A percentile compares a stretch with the other conserved stretches of the same genome.
Conservation (phyloP, 2,797 vertebrate species). For the Arctocebus calabarensis region DNA sequence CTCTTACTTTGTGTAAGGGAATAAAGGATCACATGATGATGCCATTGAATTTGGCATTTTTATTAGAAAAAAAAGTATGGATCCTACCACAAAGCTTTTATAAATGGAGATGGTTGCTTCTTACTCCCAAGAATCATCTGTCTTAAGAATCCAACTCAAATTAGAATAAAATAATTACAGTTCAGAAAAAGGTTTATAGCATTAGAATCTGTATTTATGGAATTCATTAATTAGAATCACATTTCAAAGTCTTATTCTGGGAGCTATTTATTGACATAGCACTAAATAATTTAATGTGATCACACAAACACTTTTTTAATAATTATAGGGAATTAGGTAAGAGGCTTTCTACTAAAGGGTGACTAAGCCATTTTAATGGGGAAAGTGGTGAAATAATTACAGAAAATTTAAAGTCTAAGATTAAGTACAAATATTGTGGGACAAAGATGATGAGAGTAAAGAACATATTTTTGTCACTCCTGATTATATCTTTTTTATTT, state of each 20-base stretch:
- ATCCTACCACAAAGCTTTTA: too few relatives aligned
- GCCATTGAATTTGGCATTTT: too few relatives aligned
- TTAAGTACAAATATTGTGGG: not conserved
- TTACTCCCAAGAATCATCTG: not conserved
- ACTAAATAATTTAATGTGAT: not conserved
- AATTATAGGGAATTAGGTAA: not conserved
- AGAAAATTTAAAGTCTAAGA: not conserved
- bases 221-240: not conserved
- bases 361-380: not conserved
- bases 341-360: not conserved
- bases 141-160: not conserved
- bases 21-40: too few relatives aligned
- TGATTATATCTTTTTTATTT: not conserved
- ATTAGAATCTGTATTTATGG: not conserved
- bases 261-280: not conserved
- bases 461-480: not conserved
- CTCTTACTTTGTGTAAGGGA: too few relatives aligned
- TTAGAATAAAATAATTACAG: not conserved
- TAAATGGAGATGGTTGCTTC: too few relatives aligned
- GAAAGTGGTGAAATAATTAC: not conserved
- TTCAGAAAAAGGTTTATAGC: not conserved
- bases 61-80: too few relatives aligned
- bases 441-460: not conserved
- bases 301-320: not conserved
- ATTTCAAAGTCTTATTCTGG: not conserved